Percentiles rank a stretch among this genome's conserved stretches.
phyloP scores from a whole-genome alignment of 2,888 invertebrate species.

The Philopedon plagiatum region DNA sequence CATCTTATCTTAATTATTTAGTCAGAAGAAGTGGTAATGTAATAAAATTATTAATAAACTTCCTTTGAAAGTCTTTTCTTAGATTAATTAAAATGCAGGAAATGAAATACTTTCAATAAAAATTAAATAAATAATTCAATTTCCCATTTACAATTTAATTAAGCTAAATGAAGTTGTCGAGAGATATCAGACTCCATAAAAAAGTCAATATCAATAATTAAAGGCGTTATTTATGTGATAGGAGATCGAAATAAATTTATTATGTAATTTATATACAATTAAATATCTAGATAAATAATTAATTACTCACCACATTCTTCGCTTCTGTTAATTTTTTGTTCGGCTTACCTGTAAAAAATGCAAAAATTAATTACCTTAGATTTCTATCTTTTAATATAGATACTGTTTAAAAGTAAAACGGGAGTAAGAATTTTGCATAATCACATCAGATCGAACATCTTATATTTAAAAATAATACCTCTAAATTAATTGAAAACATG shows the following conservation, averaged over 20 bases:
- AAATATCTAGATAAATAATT: background rate
- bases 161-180: constrained; percentile 32
- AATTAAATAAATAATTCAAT: constrained; percentile 20
- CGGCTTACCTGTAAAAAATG: constrained; percentile 3
- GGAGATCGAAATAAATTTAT: constrained; percentile 8
- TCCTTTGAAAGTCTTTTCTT: background rate
- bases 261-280: constrained; percentile 13
- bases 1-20: too few species aligned
- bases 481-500: too few species aligned
- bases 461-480: too few species aligned
- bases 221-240: constrained; percentile 21
- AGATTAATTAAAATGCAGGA: background rate
- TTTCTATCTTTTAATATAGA: too few species aligned
- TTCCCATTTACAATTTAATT: constrained; percentile 23
- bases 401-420: too few species aligned
- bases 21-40: too few species aligned
- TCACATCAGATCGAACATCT: too few species aligned
- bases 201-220: constrained; percentile 32
- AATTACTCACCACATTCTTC: background rate
- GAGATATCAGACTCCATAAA: constrained; percentile 28
- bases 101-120: constrained; percentile 4
- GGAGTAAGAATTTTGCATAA: too few species aligned
- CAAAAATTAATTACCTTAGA: background rate
- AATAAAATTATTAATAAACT: too few species aligned
- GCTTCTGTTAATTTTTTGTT: background rate